A percentile compares a stretch with the other conserved stretches of the same genome.
These are phyloP conservation scores for Tapirus terrestris DNA, from an alignment of 2,113 vertebrate species.

Conservation along the genomic window DNA sequence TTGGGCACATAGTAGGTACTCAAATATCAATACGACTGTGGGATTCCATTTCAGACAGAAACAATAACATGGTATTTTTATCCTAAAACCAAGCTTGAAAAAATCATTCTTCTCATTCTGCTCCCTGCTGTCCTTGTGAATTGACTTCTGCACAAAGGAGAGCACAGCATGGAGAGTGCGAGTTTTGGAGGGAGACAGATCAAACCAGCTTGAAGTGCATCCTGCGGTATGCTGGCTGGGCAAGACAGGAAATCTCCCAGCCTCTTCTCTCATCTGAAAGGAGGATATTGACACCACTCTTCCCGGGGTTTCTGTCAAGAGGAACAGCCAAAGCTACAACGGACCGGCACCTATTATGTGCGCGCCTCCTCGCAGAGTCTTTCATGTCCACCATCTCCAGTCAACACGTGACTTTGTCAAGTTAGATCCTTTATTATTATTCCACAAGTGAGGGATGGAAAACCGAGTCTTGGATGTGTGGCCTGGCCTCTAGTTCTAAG, in stretches of 20 bases:
- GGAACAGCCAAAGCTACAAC: rapidly evolving
- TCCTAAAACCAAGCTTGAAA: not conserved
- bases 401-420: not conserved
- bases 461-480: too few relatives aligned
- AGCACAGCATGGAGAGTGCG: not conserved
- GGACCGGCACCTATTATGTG: rapidly evolving
- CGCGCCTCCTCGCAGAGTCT: rapidly evolving
- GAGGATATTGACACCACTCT: rapidly evolving
- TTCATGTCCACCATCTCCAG: rapidly evolving
- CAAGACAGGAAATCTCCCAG: not conserved
- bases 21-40: rapidly evolving
- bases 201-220: not conserved
- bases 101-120: rapidly evolving
- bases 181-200: not conserved
- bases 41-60: not conserved
- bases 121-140: not conserved
- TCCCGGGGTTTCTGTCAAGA: not conserved
- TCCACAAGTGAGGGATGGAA: not conserved
- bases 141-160: not conserved
- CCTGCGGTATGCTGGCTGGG: not conserved
- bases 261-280: not conserved
- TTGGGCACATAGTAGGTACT: not conserved
- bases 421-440: not conserved
- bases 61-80: rapidly evolving
- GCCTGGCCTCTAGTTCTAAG: too few relatives aligned